A percentile compares a stretch with the other conserved stretches of the same genome.
Evolutionary conservation across 2,888 invertebrate genomes (phyloP).

Genomic region (Chrysotoxum bicinctum): DNA sequence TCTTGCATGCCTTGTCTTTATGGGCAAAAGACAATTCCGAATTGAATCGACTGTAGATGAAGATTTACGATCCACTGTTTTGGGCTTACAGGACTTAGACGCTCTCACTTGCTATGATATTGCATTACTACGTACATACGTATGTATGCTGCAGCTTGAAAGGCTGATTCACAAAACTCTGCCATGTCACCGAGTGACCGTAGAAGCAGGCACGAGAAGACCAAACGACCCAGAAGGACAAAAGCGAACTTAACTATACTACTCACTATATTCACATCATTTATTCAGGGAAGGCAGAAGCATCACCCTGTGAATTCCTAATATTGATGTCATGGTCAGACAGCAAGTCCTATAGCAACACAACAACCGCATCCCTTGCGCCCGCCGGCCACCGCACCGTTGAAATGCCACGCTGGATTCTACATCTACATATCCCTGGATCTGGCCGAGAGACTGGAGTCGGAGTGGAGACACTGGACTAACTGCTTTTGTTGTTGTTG

Average conservation of each 20-base stretch:
- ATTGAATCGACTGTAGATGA: constrained; percentile 64
- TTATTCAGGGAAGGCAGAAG: constrained; percentile 37
- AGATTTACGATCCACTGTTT: constrained; percentile 60
- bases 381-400: background rate
- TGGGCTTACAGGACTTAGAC: constrained; percentile 14
- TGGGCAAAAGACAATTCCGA: constrained; percentile 43
- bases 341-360: constrained; percentile 45
- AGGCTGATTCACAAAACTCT: constrained; percentile 52
- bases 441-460: background rate
- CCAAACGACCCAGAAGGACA: constrained; percentile 35
- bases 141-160: constrained; percentile 6
- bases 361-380: background rate
- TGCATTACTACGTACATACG: background rate
- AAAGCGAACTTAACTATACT: constrained; percentile 17
- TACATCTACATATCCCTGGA: background rate
- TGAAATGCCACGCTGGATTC: background rate
- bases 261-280: constrained; percentile 30
- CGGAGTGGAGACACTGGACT: background rate
- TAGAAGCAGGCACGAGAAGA: constrained; percentile 16
- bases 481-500: background rate
- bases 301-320: constrained; percentile 47
- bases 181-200: constrained; percentile 59
- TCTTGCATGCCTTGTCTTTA: constrained; percentile 49
- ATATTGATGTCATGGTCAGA: constrained; percentile 70
- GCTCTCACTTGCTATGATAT: background rate